Evolutionary conservation across 2,888 invertebrate genomes (phyloP).

Genomic region (Philereme vetulata): DNA sequence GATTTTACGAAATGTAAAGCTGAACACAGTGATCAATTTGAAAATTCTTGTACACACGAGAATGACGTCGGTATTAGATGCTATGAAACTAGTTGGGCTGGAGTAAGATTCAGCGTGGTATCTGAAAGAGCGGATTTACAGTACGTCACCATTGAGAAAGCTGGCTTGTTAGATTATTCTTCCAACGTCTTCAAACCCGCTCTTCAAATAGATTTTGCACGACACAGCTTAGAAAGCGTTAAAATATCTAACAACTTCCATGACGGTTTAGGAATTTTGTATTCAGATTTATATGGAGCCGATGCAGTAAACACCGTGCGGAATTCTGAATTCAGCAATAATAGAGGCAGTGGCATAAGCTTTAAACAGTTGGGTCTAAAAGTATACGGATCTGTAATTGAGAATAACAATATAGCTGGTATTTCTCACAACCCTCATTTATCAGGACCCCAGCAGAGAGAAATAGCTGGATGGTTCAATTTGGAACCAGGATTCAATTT

Average conservation of each 20-base stretch:
- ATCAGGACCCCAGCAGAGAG: constrained; percentile 92
- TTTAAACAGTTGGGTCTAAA: constrained; percentile 94
- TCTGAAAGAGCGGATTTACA: constrained; percentile 94
- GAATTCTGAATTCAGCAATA: constrained; percentile 92
- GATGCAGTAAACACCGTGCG: constrained; percentile 92
- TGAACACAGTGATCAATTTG: constrained; percentile 90
- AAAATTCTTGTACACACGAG: constrained; percentile 94
- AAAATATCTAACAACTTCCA: constrained; percentile 93
- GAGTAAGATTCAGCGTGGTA: constrained; percentile 93
- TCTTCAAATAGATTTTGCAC: constrained; percentile 93
- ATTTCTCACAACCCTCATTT: constrained; percentile 96
- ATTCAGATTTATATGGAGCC: constrained; percentile 96
- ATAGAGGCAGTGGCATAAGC: constrained; percentile 94
- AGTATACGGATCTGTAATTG: constrained; percentile 90
- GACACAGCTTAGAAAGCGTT: constrained; percentile 92
- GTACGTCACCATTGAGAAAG: constrained; percentile 94
- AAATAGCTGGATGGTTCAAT: constrained; percentile 96
- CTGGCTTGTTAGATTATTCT: constrained; percentile 96
- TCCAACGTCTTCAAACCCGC: constrained; percentile 95
- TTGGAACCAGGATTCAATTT: constrained; percentile 86
- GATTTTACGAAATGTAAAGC: constrained; percentile 95
- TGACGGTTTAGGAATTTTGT: constrained; percentile 96
- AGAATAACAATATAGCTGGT: constrained; percentile 93
- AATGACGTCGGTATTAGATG: constrained; percentile 95
- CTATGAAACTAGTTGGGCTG: constrained; percentile 97